phyloP scores from a whole-genome alignment of 2,797 vertebrate genomes.

The Cynopterus sphinx region DNA sequence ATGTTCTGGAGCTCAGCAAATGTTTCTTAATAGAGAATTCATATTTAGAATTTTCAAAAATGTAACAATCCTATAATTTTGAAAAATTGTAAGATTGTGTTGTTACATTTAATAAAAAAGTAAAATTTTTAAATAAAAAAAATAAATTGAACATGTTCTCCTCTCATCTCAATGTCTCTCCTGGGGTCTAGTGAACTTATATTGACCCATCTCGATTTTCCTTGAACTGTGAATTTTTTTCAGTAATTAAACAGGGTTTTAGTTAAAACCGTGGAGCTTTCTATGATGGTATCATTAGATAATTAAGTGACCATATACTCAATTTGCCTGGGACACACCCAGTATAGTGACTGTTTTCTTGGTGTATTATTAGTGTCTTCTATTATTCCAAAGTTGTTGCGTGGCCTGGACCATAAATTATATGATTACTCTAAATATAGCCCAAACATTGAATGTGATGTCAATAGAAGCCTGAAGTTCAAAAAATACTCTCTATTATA shows the following conservation, averaged over 20 bases:
- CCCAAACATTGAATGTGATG: slow-evolving; percentile 1
- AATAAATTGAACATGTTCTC: background rate
- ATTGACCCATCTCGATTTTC: slow-evolving; percentile 1
- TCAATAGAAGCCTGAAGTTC: background rate
- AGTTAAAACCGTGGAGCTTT: slow-evolving; percentile 1
- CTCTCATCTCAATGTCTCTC: background rate
- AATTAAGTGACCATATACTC: background rate
- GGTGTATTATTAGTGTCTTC: background rate
- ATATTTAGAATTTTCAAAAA: background rate
- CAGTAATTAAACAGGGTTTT: background rate
- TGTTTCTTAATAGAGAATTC: background rate
- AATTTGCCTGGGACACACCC: background rate
- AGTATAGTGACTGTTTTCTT: background rate
- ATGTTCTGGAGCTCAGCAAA: background rate
- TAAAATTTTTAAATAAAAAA: background rate
- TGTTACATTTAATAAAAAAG: background rate
- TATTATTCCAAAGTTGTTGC: slow-evolving; percentile 5
- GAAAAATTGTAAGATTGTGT: background rate
- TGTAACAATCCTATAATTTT: background rate
- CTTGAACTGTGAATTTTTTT: background rate
- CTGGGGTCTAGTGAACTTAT: background rate
- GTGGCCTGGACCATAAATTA: background rate
- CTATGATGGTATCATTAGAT: background rate
- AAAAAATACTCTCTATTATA: background rate
- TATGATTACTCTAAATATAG: background rate